phyloP scores from a whole-genome alignment of 2,888 invertebrate genomes.

The Invenusta paracnida region DNA sequence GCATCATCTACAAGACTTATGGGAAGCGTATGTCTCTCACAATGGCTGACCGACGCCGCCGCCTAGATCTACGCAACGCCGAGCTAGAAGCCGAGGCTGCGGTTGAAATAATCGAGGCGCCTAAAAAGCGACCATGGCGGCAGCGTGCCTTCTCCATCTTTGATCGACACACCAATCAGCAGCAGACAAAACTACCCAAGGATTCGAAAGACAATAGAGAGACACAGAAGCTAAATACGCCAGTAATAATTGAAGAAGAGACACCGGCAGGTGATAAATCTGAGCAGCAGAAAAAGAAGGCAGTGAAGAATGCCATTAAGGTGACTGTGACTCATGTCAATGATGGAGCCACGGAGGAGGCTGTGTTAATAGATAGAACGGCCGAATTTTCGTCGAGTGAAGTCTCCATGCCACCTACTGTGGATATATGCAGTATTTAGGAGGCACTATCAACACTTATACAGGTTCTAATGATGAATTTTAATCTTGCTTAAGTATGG shows the following conservation, averaged over 20 bases:
- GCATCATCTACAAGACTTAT: constrained; percentile 40
- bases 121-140: neutral
- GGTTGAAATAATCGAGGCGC: neutral
- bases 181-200: neutral
- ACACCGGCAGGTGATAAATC: neutral
- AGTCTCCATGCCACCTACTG: too few relatives aligned
- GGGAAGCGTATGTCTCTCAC: constrained; percentile 38
- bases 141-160: neutral
- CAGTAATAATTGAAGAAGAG: neutral
- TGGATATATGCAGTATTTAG: too few relatives aligned
- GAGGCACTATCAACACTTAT: too few relatives aligned
- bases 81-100: neutral
- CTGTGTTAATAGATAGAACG: neutral
- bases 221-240: neutral
- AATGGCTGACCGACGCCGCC: constrained; percentile 32
- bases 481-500: too few relatives aligned
- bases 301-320: neutral
- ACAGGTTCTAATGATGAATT: too few relatives aligned
- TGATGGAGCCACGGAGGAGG: neutral
- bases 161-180: neutral
- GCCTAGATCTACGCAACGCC: constrained; percentile 20
- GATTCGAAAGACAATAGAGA: too few relatives aligned
- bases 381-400: neutral
- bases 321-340: neutral
- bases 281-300: neutral